Base-by-base conservation (phyloP, 2,888 invertebrate species). In the Gryllus longicercus region DNA sequence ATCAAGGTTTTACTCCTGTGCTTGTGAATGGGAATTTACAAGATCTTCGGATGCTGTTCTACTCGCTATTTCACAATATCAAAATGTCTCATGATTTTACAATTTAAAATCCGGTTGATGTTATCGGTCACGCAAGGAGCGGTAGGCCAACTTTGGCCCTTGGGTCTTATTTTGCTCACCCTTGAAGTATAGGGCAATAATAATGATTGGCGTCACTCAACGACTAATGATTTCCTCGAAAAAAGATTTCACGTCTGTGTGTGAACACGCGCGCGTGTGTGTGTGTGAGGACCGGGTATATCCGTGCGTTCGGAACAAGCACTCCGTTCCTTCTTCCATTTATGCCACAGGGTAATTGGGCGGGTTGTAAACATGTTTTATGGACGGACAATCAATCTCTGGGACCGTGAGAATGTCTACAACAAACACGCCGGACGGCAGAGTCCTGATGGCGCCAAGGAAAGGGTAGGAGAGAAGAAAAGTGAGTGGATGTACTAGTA, bases 351-450 rank as follows among this genome's bases (percentile, higher is more conserved):
- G n/a, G 63, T 63, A 63, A 63, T 63, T 63, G 63, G 63, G 63
- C n/a, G 63, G 63, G 63, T 63, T 63, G 63, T 63, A 63, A 63
- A 63, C 63, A 63, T 63, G 63, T 63, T 63, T 63, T 63, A 63
- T 63, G 63, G 63, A n/a, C 63, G n/a, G 63, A 63, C 63, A 63
- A 63, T 63, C 63, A 63, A 63, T 63, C 63, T 63, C 63, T 14
- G 63, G 11, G 63, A 63, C 63, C 63, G 63, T 63, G 63, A 63
- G 63, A 63, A 63, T 63, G 63, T 63, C 63, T 63, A 63, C 63
- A 63, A 63, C 63, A 63, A 18, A 63, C 63, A 63, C 5, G n/a
- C 4, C n/a, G 5, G n/a, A n/a, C 16, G 14, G 11, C 2, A 0
- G 63, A 63, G 63, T 63, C 11, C 14, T 63, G 63, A 18, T 63